Evolutionary conservation across 2,113 vertebrate species (phyloP).

Genomic region (Dicerorhinus sumatrensis): DNA sequence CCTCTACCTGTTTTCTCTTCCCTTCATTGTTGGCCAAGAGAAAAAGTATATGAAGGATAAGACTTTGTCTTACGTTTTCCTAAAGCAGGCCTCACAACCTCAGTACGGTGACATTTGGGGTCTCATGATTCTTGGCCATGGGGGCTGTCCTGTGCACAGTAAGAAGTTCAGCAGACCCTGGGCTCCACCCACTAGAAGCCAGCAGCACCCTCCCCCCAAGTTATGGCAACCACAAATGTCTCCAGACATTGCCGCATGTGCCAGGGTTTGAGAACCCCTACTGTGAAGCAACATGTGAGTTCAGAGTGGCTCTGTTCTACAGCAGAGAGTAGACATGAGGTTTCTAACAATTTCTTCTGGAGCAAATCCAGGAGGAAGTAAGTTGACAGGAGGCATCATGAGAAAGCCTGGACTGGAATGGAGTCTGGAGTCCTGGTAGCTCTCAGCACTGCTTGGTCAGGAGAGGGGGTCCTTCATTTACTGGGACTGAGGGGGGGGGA

Average conservation of each 20-base stretch:
- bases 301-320: background rate
- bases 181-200: background rate
- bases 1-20: background rate
- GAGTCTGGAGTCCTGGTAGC: too few species aligned
- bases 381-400: background rate
- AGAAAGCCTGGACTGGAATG: background rate
- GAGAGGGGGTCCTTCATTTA: background rate
- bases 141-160: too few species aligned
- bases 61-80: background rate
- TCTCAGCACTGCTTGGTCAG: background rate
- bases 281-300: background rate
- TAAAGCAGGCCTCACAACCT: too few species aligned
- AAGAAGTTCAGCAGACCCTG: background rate
- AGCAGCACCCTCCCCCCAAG: fast-evolving
- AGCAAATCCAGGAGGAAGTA: background rate
- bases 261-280: background rate
- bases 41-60: background rate
- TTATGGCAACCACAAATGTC: background rate
- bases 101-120: background rate
- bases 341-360: background rate
- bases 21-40: background rate
- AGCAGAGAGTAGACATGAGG: background rate
- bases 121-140: too few species aligned
- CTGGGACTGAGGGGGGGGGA: background rate
- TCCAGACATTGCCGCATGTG: background rate